A percentile compares a stretch with the other conserved stretches of the same genome.
Evolutionary conservation across 2,113 vertebrate species (phyloP).

Genomic region (Axis porcinus): DNA sequence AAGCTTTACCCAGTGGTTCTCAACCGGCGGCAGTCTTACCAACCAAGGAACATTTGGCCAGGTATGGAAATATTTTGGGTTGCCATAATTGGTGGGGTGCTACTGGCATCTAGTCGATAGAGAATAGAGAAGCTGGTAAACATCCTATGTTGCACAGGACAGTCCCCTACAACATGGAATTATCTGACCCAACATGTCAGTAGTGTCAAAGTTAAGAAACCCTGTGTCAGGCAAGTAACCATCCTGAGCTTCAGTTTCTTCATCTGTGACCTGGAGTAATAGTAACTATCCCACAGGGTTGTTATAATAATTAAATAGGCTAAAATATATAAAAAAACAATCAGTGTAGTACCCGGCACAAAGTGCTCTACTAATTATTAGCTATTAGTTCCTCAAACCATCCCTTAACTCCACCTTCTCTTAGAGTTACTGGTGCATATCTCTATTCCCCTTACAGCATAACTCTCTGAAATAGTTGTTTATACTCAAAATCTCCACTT

Average conservation of each 20-base stretch:
- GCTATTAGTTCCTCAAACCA: not conserved
- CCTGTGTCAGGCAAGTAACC: not conserved
- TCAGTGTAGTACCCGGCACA: not conserved
- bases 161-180: not conserved
- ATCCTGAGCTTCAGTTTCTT: not conserved
- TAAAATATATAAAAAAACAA: not conserved
- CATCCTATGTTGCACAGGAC: not conserved
- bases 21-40: not conserved
- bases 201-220: not conserved
- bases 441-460: not conserved
- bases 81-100: not conserved
- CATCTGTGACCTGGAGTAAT: not conserved
- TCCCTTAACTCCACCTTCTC: not conserved
- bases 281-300: not conserved
- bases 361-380: slow-evolving; percentile 8
- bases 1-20: not conserved
- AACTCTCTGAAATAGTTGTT: not conserved
- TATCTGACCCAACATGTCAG: not conserved
- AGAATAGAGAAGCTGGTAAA: not conserved
- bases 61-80: not conserved
- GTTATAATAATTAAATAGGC: not conserved
- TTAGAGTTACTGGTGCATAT: not conserved
- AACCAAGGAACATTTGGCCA: not conserved
- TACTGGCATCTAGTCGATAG: not conserved
- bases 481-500: slow-evolving; percentile 12